Conservation (phyloP, 1,140 invertebrate species). For the Trichogramma pretiosum region DNA sequence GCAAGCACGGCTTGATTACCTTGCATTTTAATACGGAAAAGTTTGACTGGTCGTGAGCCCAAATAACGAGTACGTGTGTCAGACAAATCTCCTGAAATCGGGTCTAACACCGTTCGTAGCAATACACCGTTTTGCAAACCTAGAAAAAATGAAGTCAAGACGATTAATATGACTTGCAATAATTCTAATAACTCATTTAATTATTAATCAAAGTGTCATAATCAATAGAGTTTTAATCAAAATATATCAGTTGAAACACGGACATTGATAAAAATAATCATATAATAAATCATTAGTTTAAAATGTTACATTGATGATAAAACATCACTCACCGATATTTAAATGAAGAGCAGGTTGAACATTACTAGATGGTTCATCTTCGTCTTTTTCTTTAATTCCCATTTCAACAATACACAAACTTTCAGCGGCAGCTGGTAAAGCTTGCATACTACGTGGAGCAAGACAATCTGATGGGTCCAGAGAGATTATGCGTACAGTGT, state of each 20-base stretch:
- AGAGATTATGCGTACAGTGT: constrained; percentile 95
- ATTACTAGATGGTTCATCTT: constrained; percentile 46
- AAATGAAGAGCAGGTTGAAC: constrained; percentile 76
- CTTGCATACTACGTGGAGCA: constrained; percentile 90
- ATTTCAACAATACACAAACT: constrained; percentile 94
- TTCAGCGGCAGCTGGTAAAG: constrained; percentile 91
- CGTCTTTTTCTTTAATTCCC: constrained; percentile 54
- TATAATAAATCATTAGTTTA: not conserved
- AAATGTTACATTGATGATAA: not conserved
- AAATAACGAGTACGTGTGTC: constrained; percentile 95
- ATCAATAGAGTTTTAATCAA: constrained; percentile 15
- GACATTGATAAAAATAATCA: constrained; percentile 15
- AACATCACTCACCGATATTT: constrained; percentile 71
- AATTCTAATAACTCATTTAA: not conserved
- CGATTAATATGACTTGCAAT: constrained; percentile 6
- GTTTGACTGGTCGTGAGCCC: constrained; percentile 88
- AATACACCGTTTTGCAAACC: constrained; percentile 90
- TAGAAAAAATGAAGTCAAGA: constrained; percentile 13
- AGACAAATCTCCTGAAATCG: constrained; percentile 91
- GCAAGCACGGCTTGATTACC: constrained; percentile 93
- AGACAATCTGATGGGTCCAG: constrained; percentile 92
- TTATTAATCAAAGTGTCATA: constrained; percentile 5
- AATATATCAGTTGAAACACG: constrained; percentile 16
- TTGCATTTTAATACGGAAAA: constrained; percentile 93
- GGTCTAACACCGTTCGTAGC: constrained; percentile 89